A percentile compares a stretch with the other conserved stretches of the same genome.
Evolutionary conservation across 2,113 vertebrate species (phyloP).

Genomic region (Dendrocopos noguchii): DNA sequence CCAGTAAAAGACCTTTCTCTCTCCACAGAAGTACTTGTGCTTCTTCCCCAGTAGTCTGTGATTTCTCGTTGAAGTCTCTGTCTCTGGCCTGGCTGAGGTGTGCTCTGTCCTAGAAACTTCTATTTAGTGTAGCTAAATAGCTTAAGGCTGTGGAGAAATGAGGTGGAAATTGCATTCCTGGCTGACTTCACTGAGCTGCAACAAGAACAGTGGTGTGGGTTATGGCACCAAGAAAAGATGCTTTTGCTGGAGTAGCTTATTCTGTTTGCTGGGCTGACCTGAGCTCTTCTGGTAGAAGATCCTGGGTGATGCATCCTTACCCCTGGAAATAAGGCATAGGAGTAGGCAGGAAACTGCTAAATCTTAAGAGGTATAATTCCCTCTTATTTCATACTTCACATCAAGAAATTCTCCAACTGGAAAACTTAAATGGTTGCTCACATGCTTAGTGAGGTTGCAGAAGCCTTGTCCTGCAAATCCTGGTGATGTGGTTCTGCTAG

Average conservation of each 20-base stretch:
- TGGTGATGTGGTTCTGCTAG: background rate
- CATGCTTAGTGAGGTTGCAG: background rate
- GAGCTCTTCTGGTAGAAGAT: background rate
- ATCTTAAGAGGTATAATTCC: constrained; percentile 1
- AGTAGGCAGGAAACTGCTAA: constrained; percentile 34
- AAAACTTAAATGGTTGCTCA: constrained; percentile 26
- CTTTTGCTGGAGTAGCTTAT: background rate
- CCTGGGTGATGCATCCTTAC: constrained; percentile 22
- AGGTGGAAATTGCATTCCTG: background rate
- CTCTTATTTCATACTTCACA: constrained; percentile 8
- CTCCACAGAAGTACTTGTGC: background rate
- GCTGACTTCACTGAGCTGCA: background rate
- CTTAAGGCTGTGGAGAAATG: background rate
- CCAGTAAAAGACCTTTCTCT: background rate
- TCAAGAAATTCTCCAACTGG: background rate
- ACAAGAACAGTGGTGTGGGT: background rate
- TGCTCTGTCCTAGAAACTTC: constrained; percentile 4
- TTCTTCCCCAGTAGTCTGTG: fast-evolving
- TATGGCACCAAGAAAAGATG: background rate
- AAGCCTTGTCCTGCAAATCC: constrained; percentile 20
- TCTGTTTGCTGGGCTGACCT: background rate
- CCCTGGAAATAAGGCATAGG: constrained; percentile 44
- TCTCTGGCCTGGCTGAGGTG: background rate
- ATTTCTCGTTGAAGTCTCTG: background rate
- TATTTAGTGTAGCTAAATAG: background rate